Conservation (phyloP, 2,888 invertebrate species). For the Melieria picta region DNA sequence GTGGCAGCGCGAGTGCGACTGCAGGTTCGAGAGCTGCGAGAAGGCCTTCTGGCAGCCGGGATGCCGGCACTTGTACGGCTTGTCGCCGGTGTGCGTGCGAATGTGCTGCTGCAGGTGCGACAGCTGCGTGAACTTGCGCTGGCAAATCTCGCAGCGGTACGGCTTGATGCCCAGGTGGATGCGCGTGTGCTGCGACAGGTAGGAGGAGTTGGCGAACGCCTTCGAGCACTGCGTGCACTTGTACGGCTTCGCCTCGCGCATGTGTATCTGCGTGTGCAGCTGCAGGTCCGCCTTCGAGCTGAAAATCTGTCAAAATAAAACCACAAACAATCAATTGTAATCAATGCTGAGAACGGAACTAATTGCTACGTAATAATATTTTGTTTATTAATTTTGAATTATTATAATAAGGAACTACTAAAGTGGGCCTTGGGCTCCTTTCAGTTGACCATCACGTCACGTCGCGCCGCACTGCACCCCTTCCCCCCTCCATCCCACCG, state of each 20-base stretch:
- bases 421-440: too few relatives aligned
- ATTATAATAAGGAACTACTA: too few relatives aligned
- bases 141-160: conserved; percentile 97
- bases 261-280: conserved; percentile 97
- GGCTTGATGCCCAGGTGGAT: conserved; percentile 99
- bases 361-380: too few relatives aligned
- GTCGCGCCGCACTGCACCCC: too few relatives aligned
- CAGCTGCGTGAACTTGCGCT: conserved; percentile 98
- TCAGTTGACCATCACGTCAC: too few relatives aligned
- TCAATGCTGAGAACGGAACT: too few relatives aligned
- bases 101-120: conserved; percentile 99
- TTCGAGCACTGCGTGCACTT: conserved; percentile 99
- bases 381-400: too few relatives aligned
- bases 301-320: conserved; percentile 82
- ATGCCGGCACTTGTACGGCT: conserved; percentile 98
- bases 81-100: conserved; percentile 98
- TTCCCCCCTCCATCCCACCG: background rate
- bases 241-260: conserved; percentile 99
- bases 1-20: conserved; percentile 99
- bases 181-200: conserved; percentile 98
- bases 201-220: conserved; percentile 99
- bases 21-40: conserved; percentile 98
- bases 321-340: background rate
- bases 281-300: conserved; percentile 97
- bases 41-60: conserved; percentile 99